Evolutionary conservation across 2,113 vertebrate species (phyloP), one percentile per base, ranked within the genome.

Genomic region (Brachypodius melanocephalos): DNA sequence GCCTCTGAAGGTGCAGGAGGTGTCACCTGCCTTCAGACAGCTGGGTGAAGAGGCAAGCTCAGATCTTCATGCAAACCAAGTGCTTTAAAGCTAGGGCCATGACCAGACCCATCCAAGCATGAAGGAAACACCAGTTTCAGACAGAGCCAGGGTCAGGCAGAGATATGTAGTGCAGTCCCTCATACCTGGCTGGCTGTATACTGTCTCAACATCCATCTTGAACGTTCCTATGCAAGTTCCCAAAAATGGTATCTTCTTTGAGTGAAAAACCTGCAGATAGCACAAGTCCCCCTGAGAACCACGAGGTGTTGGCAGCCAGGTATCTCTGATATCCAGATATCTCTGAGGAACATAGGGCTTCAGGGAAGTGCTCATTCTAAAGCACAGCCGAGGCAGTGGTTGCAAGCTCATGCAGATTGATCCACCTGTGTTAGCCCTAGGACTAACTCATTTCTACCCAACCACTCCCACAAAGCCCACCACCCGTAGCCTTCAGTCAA

Each of bases 161-260:
- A 65, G 31, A 12, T 22, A 12, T 1, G 0, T 8, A 3, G 16
- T 5, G 20, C 62, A 40, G 29, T 16, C 1, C 4, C 57, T 45
- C 21, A 18, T 98, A 99, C 99, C 99, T 98, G 98, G 98, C 86
- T 99, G 98, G 74, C 97, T 98, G 94, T 99, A 98, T 63, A 99
- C 97, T 0, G 98, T 98, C 72, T 97, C 95, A 45, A 99, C 94
- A 67, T 99, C 99, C 57, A 99, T 99, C 97, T 99, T 99, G 95
- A 99, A 99, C 0, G 96, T 98, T 61, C 99, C 99, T 32, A 99
- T 98, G 88, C 98, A 98, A 4, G 96, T 98, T 97, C 98, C 98
- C 73, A 99, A 93, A 95, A 99, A 99, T 3, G 98, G 98, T 55
- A 99, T 98, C 31, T 94, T 97, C 97, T 98, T 98, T 32, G 98